Base-by-base conservation (phyloP, 2,888 invertebrate species). In the Eupithecia inturbata region DNA sequence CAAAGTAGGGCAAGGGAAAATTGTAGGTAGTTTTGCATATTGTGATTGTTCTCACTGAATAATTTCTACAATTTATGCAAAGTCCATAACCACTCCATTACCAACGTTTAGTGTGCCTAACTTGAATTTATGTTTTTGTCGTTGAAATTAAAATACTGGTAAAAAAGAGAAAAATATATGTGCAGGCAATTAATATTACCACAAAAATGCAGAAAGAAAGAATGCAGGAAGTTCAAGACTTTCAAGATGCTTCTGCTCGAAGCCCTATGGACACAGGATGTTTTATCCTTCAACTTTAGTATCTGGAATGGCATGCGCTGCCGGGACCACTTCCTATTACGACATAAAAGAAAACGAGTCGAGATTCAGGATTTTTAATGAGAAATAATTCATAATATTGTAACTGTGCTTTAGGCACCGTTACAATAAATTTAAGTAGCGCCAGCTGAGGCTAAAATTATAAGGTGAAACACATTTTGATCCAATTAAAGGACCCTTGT, bases 231-330 rank as follows among this genome's bases (percentile, higher is more conserved):
- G 71, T 68, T 73, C 41, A 72, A 74, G 74, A 66, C 64, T 19
- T 49, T 66, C 41, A 69, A 73, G 76, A 76, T 73, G 49, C 22
- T 22, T 53, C 49, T 53, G 41, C 60, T 71, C 53, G 76, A 80
- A 80, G 72, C 77, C 75, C 69, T 73, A 64, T 69, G 57, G 57
- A 57, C 26, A 76, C 71, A 68, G 73, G 71, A 70, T 71, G 66
- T 33, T 64, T 77, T 77, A 75, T 73, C n/a, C 57, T 49, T 74
- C 73, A 71, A 77, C 62, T 72, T n/a, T 12, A 76, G 68, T 64
- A 70, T 60, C 71, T 67, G 72, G 75, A 76, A 75, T 73, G 76
- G 75, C 74, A 74, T 66, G 75, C 72, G 72, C 68, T 67, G 60
- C 68, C 70, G 75, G 72, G 74, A 73, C 62, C 33, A 28, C 74